Evolutionary conservation across 2,797 vertebrate genomes (phyloP), one percentile per base, ranked within the genome.

Genomic region (Podargus strigoides): DNA sequence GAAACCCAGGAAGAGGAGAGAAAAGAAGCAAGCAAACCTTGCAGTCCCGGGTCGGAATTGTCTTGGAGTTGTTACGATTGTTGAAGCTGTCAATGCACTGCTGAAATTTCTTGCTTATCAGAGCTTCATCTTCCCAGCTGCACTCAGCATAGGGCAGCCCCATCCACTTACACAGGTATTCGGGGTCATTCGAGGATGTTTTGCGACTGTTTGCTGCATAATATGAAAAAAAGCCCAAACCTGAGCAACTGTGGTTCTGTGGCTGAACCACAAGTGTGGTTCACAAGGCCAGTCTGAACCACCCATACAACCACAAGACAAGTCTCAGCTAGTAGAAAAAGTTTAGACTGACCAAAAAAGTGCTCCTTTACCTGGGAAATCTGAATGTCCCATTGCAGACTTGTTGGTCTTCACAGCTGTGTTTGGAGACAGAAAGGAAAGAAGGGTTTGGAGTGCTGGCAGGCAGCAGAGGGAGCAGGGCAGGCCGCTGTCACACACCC

Each of bases 111-210:
- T 98, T 99, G 26, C 96, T 97, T 28, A 99, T 98, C 91, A 99
- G 93, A 30, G 98, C 98, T 9, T 98, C 99, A 3, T 99, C 99
- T 73, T 99, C 99, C 99, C 99, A 99, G 98, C 99, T 99, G 96
- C 99, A 99, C 87, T 99, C 99, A 0, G 98, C 98, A 36, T 99
- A 99, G 1, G 99, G 99, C 56, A 99, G 97, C 19, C 99, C 99
- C 99, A 99, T 99, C 99, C 99, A 99, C 91, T 99, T 99, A 94
- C 99, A 99, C 2, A 99, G 97, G 91, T 99, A 99, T 66, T 99
- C 99, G 0, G 99, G 99, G 80, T 99, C 99, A 36, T 98, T 98
- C 1, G 99, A 99, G 55, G 98, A 98, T 5, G 98, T 96, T 97
- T 99, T 99, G 78, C 98, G 98, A 95, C 98, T 99, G 74, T 99